phyloP scores from a whole-genome alignment of 2,888 invertebrate genomes.

The Lasioglossum villosulum region DNA sequence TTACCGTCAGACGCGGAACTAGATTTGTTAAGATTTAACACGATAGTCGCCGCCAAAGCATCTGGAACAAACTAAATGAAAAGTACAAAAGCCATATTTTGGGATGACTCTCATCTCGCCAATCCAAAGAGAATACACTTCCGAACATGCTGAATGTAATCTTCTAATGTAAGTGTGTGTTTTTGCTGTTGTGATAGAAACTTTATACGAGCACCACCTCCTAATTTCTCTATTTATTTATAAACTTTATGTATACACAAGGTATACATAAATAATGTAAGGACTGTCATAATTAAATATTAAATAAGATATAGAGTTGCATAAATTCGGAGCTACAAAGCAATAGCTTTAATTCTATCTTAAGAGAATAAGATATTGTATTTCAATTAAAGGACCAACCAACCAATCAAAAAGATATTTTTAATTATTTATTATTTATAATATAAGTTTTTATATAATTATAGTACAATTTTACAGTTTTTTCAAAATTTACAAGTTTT shows the following conservation, averaged over 20 bases:
- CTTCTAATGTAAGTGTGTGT: neutral
- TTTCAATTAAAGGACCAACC: no score
- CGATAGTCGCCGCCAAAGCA: conserved; percentile 24
- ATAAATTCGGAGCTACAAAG: no score
- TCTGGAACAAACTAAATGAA: neutral
- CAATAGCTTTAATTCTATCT: no score
- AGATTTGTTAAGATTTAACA: conserved; percentile 28
- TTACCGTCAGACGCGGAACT: neutral
- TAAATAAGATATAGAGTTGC: no score
- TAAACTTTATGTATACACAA: conserved; percentile 5
- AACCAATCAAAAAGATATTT: no score
- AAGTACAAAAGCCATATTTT: neutral
- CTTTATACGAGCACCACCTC: neutral
- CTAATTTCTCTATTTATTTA: conserved; percentile 1
- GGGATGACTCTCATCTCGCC: conserved; percentile 5
- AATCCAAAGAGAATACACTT: conserved; percentile 24
- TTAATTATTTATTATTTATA: no score
- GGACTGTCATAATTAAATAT: neutral
- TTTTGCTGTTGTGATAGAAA: neutral
- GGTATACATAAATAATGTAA: neutral
- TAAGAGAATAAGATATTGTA: no score
- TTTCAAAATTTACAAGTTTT: no score
- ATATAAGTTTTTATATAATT: no score
- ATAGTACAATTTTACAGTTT: no score
- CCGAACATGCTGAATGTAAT: neutral